Conservation (phyloP, 2,888 invertebrate species). For the Atherix ibis region DNA sequence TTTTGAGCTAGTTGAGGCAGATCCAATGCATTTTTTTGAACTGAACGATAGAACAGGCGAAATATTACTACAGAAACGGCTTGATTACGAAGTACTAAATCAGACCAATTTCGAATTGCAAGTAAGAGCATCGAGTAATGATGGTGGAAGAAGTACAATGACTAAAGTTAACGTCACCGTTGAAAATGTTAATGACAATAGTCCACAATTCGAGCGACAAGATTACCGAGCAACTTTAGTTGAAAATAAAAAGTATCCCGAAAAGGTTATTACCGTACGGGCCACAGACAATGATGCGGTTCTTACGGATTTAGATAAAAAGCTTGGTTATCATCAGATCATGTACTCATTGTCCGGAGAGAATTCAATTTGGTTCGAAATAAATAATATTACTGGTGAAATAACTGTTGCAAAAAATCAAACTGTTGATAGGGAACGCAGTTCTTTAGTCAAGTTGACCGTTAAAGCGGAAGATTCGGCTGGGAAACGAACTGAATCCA, state of each 20-base stretch:
- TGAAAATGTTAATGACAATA: slow-evolving; percentile 63
- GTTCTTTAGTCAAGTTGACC: slow-evolving; percentile 49
- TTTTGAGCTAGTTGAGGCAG: slow-evolving; percentile 40
- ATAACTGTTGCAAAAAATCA: slow-evolving; percentile 49
- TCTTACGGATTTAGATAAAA: slow-evolving; percentile 38
- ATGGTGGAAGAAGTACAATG: slow-evolving; percentile 38
- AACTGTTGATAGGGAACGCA: slow-evolving; percentile 55
- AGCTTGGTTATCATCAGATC: slow-evolving; percentile 50
- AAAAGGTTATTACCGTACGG: slow-evolving; percentile 47
- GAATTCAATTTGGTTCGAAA: slow-evolving; percentile 53
- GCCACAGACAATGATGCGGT: slow-evolving; percentile 57
- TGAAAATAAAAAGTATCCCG: slow-evolving; percentile 52
- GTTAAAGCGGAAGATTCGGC: slow-evolving; percentile 64
- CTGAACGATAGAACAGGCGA: slow-evolving; percentile 54
- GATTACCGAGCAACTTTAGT: slow-evolving; percentile 54
- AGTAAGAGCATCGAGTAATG: slow-evolving; percentile 36
- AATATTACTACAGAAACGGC: slow-evolving; percentile 51
- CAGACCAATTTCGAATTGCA: slow-evolving; percentile 39
- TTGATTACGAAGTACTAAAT: slow-evolving; percentile 62
- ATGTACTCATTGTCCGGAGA: slow-evolving; percentile 57
- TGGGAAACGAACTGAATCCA: slow-evolving; percentile 47
- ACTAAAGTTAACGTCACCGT: slow-evolving; percentile 55
- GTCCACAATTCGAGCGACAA: slow-evolving; percentile 50
- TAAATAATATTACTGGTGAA: slow-evolving; percentile 51
- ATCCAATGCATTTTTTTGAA: slow-evolving; percentile 37